Percentiles rank a stretch among this genome's conserved stretches.
Conservation (phyloP, 2,797 vertebrate species). For the Manis crassicaudata region DNA sequence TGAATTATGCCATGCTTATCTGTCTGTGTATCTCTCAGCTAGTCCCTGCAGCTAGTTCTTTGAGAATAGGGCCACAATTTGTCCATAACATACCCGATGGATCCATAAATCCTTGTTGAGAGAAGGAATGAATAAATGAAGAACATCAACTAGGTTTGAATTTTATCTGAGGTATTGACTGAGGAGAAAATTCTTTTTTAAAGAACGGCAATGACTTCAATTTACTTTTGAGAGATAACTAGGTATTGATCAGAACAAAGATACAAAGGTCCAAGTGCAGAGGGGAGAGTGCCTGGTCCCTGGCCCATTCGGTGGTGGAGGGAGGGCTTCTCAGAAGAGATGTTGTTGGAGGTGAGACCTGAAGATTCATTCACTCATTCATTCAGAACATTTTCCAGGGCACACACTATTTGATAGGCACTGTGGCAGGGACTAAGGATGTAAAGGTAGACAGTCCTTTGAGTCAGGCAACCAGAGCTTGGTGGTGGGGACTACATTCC, state of each 20-base stretch:
- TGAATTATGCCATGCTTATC: background rate
- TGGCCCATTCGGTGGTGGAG: background rate
- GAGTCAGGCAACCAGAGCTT: background rate
- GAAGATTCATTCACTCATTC: background rate
- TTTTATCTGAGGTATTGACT: background rate
- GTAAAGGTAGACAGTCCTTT: background rate
- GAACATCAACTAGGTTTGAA: background rate
- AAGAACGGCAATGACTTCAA: background rate
- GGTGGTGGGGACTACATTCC: background rate
- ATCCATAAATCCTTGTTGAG: background rate
- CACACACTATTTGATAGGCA: background rate
- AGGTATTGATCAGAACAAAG: background rate
- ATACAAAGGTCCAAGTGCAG: background rate
- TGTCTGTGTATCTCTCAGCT: background rate
- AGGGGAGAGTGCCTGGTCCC: background rate
- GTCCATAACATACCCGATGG: background rate
- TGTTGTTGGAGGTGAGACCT: background rate
- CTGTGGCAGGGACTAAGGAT: background rate
- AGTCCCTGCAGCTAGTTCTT: background rate
- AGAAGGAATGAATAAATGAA: background rate
- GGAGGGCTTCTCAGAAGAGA: background rate
- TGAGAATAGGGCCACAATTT: background rate
- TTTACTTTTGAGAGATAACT: background rate
- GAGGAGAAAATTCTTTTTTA: background rate
- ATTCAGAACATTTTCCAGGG: background rate